A percentile compares a stretch with the other conserved stretches of the same genome.
Conservation (phyloP, 2,113 vertebrate species). For the Pyxicephalus adspersus region DNA sequence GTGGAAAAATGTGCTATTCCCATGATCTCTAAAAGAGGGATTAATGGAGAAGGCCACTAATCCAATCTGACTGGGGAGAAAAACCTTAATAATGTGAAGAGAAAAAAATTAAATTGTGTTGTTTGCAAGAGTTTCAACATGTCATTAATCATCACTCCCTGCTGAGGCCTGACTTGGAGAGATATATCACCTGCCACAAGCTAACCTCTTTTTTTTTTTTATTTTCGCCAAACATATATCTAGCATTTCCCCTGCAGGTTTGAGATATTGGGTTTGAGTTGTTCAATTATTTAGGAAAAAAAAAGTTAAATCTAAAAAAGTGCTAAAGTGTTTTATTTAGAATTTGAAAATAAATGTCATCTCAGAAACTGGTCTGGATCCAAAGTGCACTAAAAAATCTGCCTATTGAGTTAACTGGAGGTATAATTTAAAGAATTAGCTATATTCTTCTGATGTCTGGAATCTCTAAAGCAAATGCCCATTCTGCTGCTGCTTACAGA, state of each 20-base stretch:
- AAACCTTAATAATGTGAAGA: slow-evolving; percentile 45
- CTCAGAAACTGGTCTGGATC: too few species aligned
- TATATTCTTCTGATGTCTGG: too few species aligned
- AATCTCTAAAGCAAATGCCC: too few species aligned
- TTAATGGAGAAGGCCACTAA: not conserved
- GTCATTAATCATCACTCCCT: slow-evolving; percentile 41
- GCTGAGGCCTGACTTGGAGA: slow-evolving; percentile 39
- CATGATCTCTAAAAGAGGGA: not conserved
- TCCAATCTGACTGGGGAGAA: slow-evolving; percentile 3
- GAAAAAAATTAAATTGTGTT: slow-evolving; percentile 46
- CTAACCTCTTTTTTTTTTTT: not conserved
- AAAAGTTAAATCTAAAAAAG: too few species aligned
- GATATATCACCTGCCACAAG: slow-evolving; percentile 46
- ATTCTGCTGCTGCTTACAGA: too few species aligned
- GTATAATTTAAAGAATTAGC: too few species aligned
- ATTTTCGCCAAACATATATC: slow-evolving; percentile 32
- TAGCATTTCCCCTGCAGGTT: not conserved
- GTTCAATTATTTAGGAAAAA: slow-evolving; percentile 23
- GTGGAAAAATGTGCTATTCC: not conserved
- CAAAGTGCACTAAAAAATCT: too few species aligned
- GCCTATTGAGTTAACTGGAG: too few species aligned
- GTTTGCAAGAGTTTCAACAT: slow-evolving; percentile 30
- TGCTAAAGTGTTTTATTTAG: too few species aligned
- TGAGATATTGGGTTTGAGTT: not conserved
- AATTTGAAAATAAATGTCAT: too few species aligned